Percentiles rank a stretch among this genome's conserved stretches.
Evolutionary conservation across 2,888 invertebrate species (phyloP).

Genomic region (Sarcophaga subvicina): DNA sequence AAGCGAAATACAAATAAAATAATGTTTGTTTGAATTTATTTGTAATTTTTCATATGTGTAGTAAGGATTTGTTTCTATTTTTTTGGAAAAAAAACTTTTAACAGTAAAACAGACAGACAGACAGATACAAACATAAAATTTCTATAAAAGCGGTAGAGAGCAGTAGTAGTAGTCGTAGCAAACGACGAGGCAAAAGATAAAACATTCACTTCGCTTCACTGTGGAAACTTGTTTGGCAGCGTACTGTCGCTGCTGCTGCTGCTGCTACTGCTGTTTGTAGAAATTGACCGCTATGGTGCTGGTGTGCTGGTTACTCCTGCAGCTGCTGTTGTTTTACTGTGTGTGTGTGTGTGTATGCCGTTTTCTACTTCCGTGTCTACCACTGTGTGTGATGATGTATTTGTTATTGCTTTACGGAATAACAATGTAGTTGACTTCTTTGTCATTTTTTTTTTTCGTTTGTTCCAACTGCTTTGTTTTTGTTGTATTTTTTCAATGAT

Average conservation of each 20-base stretch:
- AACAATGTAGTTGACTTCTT: conserved; percentile 69
- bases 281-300: not conserved
- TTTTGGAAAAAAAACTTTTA: not conserved
- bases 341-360: not conserved
- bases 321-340: conserved; percentile 56
- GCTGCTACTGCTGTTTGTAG: not conserved
- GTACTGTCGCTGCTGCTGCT: not conserved
- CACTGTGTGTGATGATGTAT: conserved; percentile 64
- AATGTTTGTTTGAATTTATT: conserved; percentile 57
- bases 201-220: conserved; percentile 46
- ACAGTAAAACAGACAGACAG: not conserved
- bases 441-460: conserved; percentile 40
- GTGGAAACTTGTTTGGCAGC: conserved; percentile 19
- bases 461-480: conserved; percentile 26
- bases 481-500: conserved; percentile 38
- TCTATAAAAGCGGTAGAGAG: conserved; percentile 13
- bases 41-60: conserved; percentile 52
- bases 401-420: conserved; percentile 68
- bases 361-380: conserved; percentile 64
- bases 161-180: not conserved
- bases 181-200: conserved; percentile 41
- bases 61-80: not conserved
- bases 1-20: not conserved
- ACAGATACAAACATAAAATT: conserved; percentile 29
- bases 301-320: conserved; percentile 52